Conservation (phyloP, 2,797 vertebrate genomes). For the Sternotherus odoratus region DNA sequence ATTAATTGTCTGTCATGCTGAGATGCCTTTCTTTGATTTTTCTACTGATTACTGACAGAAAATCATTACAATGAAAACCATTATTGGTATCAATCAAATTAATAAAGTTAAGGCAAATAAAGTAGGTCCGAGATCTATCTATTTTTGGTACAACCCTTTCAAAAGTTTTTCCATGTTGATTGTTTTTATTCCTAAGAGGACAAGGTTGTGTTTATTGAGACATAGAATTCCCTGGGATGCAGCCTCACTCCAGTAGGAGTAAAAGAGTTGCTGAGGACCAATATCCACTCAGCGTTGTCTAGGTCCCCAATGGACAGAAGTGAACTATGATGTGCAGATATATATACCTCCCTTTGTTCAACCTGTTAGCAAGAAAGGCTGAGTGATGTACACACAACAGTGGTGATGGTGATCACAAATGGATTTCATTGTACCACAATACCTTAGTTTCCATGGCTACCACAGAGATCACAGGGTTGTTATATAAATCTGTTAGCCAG, state of each 20-base stretch:
- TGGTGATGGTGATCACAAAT: conserved; percentile 1
- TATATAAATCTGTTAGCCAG: conserved; percentile 39
- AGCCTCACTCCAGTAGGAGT: background rate
- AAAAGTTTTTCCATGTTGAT: background rate
- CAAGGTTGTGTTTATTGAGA: background rate
- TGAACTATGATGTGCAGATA: background rate
- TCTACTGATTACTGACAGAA: background rate
- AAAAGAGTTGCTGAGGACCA: background rate
- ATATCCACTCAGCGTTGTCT: fast-evolving
- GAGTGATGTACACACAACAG: background rate
- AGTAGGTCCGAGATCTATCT: fast-evolving
- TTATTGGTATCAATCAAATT: background rate
- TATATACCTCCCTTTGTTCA: background rate
- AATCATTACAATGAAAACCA: background rate
- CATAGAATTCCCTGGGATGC: too few relatives aligned
- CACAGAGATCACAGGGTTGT: conserved; percentile 67
- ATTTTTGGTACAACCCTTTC: background rate
- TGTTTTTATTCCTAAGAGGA: background rate
- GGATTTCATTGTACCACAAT: conserved; percentile 47
- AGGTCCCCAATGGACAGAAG: background rate
- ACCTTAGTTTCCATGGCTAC: conserved; percentile 75
- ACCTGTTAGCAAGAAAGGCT: background rate
- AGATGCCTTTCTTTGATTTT: background rate
- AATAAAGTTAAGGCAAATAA: background rate
- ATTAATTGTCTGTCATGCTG: background rate